Percentiles rank a stretch among this genome's conserved stretches.
Evolutionary conservation across 1,140 invertebrate species (phyloP).

Genomic region (Caerostris darwini): DNA sequence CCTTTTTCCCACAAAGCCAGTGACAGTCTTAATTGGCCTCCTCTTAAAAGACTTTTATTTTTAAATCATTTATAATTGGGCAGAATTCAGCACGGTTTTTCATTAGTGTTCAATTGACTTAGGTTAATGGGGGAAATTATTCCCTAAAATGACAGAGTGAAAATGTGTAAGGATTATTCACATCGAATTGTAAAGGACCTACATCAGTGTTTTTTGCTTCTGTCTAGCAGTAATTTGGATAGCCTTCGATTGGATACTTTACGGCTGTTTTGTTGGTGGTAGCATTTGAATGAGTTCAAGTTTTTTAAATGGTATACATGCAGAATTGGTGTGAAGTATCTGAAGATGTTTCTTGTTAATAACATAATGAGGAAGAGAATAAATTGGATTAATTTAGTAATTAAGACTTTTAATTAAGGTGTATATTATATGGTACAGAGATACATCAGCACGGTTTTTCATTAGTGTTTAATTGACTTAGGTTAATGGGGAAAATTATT

Average conservation of each 20-base stretch:
- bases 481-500: background rate
- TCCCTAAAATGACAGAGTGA: background rate
- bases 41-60: background rate
- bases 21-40: conserved; percentile 1
- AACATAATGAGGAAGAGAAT: too few species aligned
- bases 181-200: background rate
- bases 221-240: background rate
- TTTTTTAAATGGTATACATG: too few species aligned
- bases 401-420: too few species aligned
- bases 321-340: too few species aligned
- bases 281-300: too few species aligned
- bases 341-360: too few species aligned
- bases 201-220: background rate
- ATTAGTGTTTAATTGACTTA: background rate
- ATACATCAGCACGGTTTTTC: background rate
- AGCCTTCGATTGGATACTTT: background rate
- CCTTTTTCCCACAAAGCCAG: conserved; percentile 10
- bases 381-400: too few species aligned
- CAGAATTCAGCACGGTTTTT: background rate
- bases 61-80: conserved; percentile 42
- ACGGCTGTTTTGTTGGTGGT: too few species aligned
- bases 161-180: background rate
- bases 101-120: background rate
- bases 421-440: too few species aligned
- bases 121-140: background rate